A percentile compares a stretch with the other conserved stretches of the same genome.
These are phyloP conservation scores for Eriosoma lanigerum DNA, from an alignment of 1,140 invertebrate species.

Conservation along the genomic window DNA sequence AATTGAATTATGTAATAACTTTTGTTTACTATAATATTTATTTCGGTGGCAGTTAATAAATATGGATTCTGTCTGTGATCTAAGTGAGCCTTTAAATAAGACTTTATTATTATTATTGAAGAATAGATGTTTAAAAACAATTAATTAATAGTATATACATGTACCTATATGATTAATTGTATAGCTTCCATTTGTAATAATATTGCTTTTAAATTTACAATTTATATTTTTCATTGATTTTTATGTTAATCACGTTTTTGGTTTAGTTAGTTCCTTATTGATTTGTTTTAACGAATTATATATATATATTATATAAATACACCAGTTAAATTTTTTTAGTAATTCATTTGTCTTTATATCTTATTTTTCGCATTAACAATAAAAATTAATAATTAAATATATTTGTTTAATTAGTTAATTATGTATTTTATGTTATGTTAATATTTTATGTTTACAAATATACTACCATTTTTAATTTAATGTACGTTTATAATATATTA, in stretches of 20 bases:
- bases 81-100: slow-evolving; percentile 26
- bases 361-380: no score
- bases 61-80: slow-evolving; percentile 43
- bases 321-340: background rate
- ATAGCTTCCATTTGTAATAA: slow-evolving; percentile 19
- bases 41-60: slow-evolving; percentile 1
- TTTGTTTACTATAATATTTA: background rate
- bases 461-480: no score
- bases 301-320: background rate
- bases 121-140: background rate
- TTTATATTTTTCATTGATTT: slow-evolving; percentile 3
- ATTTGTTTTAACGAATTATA: slow-evolving; percentile 24
- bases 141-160: no score
- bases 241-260: slow-evolving; percentile 17
- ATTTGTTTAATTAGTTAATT: no score
- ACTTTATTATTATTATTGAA: slow-evolving; percentile 20
- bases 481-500: no score
- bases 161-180: background rate
- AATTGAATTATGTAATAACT: slow-evolving; percentile 1
- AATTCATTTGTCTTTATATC: no score
- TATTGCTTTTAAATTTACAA: background rate
- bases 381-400: no score
- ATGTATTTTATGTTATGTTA: no score
- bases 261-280: slow-evolving; percentile 39
- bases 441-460: no score